Evolutionary conservation across 2,888 invertebrate species (phyloP).

Genomic region (Nymphalis urticae): DNA sequence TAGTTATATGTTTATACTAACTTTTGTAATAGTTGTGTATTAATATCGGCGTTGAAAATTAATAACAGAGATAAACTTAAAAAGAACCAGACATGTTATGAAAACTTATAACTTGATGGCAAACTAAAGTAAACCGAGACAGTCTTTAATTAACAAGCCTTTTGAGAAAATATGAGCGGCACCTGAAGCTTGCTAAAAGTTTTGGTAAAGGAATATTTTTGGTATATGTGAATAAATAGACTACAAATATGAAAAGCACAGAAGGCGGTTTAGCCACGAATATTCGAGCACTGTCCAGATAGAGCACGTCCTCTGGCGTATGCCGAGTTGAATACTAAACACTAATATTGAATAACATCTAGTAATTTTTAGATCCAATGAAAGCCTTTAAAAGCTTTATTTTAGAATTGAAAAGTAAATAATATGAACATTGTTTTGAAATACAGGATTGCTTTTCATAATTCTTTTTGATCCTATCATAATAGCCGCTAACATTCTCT

Average conservation of each 20-base stretch:
- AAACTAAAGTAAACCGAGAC: not conserved
- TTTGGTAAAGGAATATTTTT: not conserved
- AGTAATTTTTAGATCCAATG: conserved; percentile 3
- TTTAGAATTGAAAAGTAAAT: too few species aligned
- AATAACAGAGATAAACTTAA: too few species aligned
- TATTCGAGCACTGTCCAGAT: not conserved
- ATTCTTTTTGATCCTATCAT: too few species aligned
- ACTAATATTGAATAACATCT: not conserved
- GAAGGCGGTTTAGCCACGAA: not conserved
- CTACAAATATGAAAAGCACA: not conserved
- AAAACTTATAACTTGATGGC: not conserved
- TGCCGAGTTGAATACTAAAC: conserved; percentile 3
- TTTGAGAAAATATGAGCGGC: not conserved
- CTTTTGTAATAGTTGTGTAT: too few species aligned
- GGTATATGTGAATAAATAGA: not conserved
- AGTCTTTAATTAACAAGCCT: not conserved
- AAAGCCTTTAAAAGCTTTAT: not conserved
- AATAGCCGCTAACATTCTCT: too few species aligned
- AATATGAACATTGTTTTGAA: too few species aligned
- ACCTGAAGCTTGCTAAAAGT: not conserved
- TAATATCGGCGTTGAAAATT: too few species aligned
- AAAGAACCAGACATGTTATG: too few species aligned
- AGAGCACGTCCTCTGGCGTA: not conserved
- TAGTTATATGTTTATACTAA: too few species aligned
- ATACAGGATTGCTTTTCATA: too few species aligned